Conservation (phyloP, 1,140 invertebrate genomes). For the Cryptotermes secundus region DNA sequence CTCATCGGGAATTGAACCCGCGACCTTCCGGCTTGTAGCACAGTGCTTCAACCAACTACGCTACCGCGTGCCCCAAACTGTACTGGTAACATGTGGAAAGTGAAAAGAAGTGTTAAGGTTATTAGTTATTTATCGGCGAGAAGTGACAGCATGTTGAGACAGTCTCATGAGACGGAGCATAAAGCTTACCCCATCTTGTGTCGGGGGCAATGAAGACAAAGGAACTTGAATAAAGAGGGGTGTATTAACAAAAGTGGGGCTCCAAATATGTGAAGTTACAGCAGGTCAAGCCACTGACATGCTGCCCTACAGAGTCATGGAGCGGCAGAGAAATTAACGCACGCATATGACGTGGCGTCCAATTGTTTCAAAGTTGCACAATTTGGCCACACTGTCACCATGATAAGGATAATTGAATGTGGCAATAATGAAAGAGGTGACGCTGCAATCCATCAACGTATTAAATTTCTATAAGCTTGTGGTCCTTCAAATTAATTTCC, state of each 20-base stretch:
- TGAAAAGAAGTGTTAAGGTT: too few species aligned
- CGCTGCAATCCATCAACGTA: neutral
- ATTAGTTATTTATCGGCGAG: too few species aligned
- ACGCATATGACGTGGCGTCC: neutral
- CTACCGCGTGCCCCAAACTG: too few species aligned
- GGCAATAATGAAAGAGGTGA: neutral
- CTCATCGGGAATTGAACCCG: too few species aligned
- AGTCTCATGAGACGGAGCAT: too few species aligned
- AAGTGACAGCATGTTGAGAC: too few species aligned
- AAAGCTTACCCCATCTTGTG: too few species aligned
- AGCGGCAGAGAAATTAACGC: neutral
- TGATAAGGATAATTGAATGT: neutral
- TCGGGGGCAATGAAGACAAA: too few species aligned
- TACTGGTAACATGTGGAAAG: too few species aligned
- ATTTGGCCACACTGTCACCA: neutral
- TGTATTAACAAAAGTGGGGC: neutral
- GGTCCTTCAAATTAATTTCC: neutral
- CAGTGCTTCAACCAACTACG: too few species aligned
- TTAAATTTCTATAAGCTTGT: neutral
- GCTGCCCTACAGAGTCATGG: neutral
- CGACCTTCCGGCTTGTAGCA: too few species aligned
- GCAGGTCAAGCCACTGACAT: neutral
- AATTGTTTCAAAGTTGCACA: conserved; percentile 2
- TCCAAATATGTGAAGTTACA: neutral
- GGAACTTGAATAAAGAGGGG: too few species aligned